phyloP scores from a whole-genome alignment of 2,113 vertebrate genomes.

The Pseudois nayaur region DNA sequence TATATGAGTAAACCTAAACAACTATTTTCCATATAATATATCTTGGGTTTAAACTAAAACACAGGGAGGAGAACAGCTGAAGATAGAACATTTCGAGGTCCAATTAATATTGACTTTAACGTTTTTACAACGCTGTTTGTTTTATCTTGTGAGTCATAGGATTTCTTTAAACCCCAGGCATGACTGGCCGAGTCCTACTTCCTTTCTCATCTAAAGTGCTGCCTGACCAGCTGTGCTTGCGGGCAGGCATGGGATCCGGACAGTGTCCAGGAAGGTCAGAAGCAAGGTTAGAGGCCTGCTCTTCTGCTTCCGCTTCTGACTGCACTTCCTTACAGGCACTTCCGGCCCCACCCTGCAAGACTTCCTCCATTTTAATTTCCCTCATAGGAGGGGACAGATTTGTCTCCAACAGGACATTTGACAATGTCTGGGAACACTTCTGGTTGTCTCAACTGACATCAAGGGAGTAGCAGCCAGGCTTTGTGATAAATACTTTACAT shows the following conservation, averaged over 20 bases:
- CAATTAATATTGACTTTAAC: not conserved
- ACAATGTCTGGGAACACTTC: not conserved
- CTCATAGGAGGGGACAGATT: not conserved
- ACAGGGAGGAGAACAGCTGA: not conserved
- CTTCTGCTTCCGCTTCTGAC: not conserved
- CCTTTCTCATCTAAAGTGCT: not conserved
- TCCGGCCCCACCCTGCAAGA: not conserved
- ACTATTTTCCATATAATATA: not conserved
- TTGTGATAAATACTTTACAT: not conserved
- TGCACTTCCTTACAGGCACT: not conserved
- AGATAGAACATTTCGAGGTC: not conserved
- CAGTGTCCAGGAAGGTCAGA: not conserved
- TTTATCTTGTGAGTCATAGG: not conserved
- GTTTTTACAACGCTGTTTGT: not conserved
- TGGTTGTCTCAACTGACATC: too few relatives aligned
- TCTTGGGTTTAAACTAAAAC: not conserved
- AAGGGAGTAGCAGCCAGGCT: not conserved
- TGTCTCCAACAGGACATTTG: not conserved
- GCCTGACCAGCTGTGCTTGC: not conserved
- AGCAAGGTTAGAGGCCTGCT: not conserved
- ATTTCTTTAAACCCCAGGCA: not conserved
- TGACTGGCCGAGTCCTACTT: not conserved
- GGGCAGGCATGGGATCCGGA: not conserved
- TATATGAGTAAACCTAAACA: not conserved
- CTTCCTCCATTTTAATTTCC: not conserved